Evolutionary conservation across 2,113 vertebrate genomes (phyloP).

Genomic region (Tragelaphus scriptus): DNA sequence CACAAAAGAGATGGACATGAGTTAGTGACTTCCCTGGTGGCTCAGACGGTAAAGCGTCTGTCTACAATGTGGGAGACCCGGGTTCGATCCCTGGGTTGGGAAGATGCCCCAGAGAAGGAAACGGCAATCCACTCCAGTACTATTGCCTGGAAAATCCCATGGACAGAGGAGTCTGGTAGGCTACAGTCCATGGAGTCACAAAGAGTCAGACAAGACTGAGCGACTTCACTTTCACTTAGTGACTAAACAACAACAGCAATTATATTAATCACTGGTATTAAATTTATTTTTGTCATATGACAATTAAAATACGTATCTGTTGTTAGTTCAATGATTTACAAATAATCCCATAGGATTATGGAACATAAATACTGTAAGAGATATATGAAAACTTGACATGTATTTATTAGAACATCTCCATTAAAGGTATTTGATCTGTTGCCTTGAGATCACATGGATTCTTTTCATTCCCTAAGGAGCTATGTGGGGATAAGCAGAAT

Average conservation of each 20-base stretch:
- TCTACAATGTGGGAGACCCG: no score
- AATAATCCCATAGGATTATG: background rate
- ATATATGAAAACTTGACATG: background rate
- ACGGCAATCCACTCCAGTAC: no score
- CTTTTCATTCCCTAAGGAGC: background rate
- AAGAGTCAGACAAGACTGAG: rapidly evolving
- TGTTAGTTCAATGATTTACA: background rate
- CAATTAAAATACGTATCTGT: background rate
- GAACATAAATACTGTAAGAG: background rate
- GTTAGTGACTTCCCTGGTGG: background rate
- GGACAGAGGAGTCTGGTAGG: no score
- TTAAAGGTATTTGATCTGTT: background rate
- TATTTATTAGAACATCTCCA: background rate
- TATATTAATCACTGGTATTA: background rate
- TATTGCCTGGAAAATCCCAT: no score
- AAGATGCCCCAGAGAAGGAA: no score
- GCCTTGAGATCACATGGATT: background rate
- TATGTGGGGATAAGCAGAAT: background rate
- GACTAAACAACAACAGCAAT: background rate
- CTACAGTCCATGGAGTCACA: no score
- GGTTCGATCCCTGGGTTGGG: no score
- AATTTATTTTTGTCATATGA: background rate
- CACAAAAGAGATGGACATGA: background rate
- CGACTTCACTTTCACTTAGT: no score
- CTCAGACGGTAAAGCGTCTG: no score